Percentiles rank a stretch among this genome's conserved stretches.
Evolutionary conservation across 2,888 invertebrate species (phyloP).

Genomic region (Cylindroiulus punctatus): DNA sequence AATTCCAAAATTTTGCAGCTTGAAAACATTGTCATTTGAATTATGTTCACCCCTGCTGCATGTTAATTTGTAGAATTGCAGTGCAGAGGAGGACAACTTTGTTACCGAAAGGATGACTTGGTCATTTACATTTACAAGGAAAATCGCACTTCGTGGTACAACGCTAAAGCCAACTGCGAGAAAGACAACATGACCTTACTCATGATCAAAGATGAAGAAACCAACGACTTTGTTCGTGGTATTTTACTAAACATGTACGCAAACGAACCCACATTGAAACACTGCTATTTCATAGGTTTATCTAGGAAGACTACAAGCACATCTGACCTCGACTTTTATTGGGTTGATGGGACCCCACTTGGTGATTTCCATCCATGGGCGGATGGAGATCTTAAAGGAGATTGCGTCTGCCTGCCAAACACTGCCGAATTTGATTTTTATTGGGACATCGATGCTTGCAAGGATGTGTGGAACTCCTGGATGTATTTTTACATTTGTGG

Average conservation of each 20-base stretch:
- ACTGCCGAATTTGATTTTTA: neutral
- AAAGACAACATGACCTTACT: neutral
- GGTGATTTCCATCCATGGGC: neutral
- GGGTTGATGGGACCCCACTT: neutral
- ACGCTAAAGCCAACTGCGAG: slow-evolving; percentile 12
- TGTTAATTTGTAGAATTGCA: neutral
- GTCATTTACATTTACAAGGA: neutral
- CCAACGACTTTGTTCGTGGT: neutral
- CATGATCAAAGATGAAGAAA: neutral
- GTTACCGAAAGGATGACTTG: neutral
- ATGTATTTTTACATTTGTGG: no score
- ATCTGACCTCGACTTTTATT: neutral
- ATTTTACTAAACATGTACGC: neutral
- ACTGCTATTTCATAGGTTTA: neutral
- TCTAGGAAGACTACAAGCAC: neutral
- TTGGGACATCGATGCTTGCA: neutral
- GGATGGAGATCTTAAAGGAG: neutral
- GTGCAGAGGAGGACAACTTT: neutral
- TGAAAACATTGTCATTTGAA: no score
- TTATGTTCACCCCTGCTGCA: neutral
- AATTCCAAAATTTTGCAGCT: no score
- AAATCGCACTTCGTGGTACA: neutral
- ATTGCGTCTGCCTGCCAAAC: neutral
- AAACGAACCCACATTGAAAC: neutral
- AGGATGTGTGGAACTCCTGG: no score